Evolutionary conservation across 1,140 invertebrate species (phyloP).

Genomic region (Anthonomus grandis): DNA sequence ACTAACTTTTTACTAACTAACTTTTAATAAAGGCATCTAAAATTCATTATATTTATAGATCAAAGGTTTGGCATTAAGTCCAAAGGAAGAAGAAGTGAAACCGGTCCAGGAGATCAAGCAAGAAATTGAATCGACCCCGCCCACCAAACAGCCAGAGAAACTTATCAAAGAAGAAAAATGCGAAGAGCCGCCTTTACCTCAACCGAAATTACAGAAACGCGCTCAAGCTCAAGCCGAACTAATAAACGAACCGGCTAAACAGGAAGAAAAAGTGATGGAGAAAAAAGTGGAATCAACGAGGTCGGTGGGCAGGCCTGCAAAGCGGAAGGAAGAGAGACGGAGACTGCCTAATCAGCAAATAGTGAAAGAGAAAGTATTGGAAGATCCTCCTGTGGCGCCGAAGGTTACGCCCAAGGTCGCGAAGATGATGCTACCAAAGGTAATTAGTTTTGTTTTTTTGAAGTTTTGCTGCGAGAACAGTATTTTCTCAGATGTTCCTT

Average conservation of each 20-base stretch:
- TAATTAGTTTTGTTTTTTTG: background rate
- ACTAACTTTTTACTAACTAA: conserved; percentile 1
- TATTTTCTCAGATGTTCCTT: too few species aligned
- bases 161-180: conserved; percentile 4
- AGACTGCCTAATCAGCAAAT: conserved; percentile 5
- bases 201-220: background rate
- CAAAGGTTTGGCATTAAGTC: conserved; percentile 38
- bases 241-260: background rate
- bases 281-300: background rate
- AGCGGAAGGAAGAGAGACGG: conserved; percentile 9
- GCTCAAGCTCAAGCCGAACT: background rate
- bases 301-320: background rate
- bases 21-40: conserved; percentile 3
- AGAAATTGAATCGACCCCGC: background rate
- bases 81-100: background rate
- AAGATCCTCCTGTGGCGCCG: background rate
- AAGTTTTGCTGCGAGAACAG: too few species aligned
- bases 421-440: background rate
- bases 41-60: conserved; percentile 34
- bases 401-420: background rate
- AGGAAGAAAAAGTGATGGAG: background rate
- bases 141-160: background rate
- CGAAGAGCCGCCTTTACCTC: background rate
- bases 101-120: conserved; percentile 3
- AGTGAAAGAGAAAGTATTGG: conserved; percentile 1